These are phyloP conservation scores for Rhombomys opimus DNA, from an alignment of 2,113 vertebrate genomes.

Conservation along the genomic window DNA sequence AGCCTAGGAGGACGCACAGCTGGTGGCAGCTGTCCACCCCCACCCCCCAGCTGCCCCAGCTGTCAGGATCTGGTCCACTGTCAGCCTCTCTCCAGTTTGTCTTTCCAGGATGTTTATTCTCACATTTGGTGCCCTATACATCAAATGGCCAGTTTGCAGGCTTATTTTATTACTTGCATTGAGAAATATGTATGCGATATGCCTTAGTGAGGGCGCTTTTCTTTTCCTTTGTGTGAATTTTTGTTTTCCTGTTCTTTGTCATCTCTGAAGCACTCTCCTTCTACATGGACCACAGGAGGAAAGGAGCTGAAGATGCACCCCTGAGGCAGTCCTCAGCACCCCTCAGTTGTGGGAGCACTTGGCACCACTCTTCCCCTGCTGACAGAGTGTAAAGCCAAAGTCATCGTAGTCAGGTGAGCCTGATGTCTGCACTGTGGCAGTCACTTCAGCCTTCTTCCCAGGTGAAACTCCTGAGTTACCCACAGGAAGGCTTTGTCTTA, in stretches of 20 bases:
- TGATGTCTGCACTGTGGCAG: constrained; percentile 77
- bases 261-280: constrained; percentile 83
- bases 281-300: constrained; percentile 81
- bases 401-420: constrained; percentile 81
- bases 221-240: constrained; percentile 83
- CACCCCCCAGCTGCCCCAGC: not conserved
- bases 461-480: constrained; percentile 46
- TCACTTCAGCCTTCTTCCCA: constrained; percentile 77
- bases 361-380: constrained; percentile 75
- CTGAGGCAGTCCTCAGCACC: constrained; percentile 79
- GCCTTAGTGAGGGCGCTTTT: constrained; percentile 78
- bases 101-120: constrained; percentile 70
- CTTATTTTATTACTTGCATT: constrained; percentile 62
- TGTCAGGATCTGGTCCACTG: constrained; percentile 71
- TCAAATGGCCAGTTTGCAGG: constrained; percentile 42
- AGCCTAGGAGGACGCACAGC: constrained; percentile 54
- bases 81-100: constrained; percentile 80
- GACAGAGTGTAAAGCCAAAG: constrained; percentile 78
- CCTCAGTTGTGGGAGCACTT: constrained; percentile 77
- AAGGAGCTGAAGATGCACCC: constrained; percentile 76
- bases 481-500: constrained; percentile 56
- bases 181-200: constrained; percentile 70
- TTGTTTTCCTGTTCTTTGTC: constrained; percentile 85
- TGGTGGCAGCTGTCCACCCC: not conserved
- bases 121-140: not conserved